Evolutionary conservation across 2,797 vertebrate species (phyloP), one percentile per base, ranked within the genome.

Genomic region (Sebastes steindachneri): DNA sequence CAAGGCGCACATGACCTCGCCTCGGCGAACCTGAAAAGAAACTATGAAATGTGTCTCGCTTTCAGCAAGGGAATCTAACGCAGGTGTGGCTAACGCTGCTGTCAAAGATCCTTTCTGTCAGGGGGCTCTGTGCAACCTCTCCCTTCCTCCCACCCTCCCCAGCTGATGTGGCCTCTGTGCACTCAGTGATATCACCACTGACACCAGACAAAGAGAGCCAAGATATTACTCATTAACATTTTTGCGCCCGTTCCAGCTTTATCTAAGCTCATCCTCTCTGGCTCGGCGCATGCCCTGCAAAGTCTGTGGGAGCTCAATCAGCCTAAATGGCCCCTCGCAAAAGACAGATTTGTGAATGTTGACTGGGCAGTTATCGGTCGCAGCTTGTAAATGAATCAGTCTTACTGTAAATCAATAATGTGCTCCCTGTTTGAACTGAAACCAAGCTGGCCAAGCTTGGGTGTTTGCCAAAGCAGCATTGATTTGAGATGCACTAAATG

Each of bases 191-290:
- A 88, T 90, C 90, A 86, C 71, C 68, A 6, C 69, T 67, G 67
- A 86, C 79, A 80, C 74, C n/a, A 66, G 79, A 86, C 87, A 53
- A 85, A 86, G 81, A 84, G 78, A 67, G 79, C 66, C 57, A 80
- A 80, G 79, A 88, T 84, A 88, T 85, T 67, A 64, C 85, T 89
- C 86, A 77, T 91, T 88, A 91, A 90, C 86, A 92, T 93, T 92
- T 75, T 85, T 92, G 89, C 35, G 55, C 67, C 62, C 4, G 73
- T 74, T 92, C 85, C 88, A 88, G 75, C 68, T 85, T 76, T 62
- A 77, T 77, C 80, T 63, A 10, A 81, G 73, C 68, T 37, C 68
- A 77, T 85, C 78, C 84, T 68, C 76, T 85, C 68, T 28, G n/a
- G 31, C 25, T 58, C 25, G 31, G 73, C 58, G 35, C 68, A 76